Conservation (phyloP, 2,888 invertebrate genomes). For the Hydrotaea diabolus region DNA sequence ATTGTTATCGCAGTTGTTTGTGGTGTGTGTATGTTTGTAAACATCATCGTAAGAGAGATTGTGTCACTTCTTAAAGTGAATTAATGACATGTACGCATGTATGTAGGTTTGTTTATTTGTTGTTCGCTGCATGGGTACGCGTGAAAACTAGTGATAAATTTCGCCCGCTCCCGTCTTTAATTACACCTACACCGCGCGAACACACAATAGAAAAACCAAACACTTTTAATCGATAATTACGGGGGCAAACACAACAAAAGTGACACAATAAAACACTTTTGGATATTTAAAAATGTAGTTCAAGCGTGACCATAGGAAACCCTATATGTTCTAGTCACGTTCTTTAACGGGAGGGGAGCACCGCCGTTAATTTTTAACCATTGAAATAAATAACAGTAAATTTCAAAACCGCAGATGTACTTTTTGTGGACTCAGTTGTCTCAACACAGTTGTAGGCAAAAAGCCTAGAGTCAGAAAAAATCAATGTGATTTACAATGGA, state of each 20-base stretch:
- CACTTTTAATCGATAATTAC: slow-evolving; percentile 39
- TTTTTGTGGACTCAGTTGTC: too few relatives aligned
- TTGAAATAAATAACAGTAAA: too few relatives aligned
- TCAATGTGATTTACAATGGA: too few relatives aligned
- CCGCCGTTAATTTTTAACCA: too few relatives aligned
- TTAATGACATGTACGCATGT: background rate
- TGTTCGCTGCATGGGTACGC: slow-evolving; percentile 36
- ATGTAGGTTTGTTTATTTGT: background rate
- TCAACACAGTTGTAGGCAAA: too few relatives aligned
- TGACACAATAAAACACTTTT: background rate
- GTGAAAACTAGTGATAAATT: slow-evolving; percentile 59
- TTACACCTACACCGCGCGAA: slow-evolving; percentile 7
- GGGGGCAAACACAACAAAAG: background rate
- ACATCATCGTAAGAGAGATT: slow-evolving; percentile 1
- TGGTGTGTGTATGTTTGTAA: background rate
- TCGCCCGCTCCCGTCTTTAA: slow-evolving; percentile 44
- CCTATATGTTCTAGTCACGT: background rate
- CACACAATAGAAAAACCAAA: background rate
- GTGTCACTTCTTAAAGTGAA: slow-evolving; percentile 7
- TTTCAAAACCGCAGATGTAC: too few relatives aligned
- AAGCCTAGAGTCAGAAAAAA: too few relatives aligned
- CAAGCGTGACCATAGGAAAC: background rate
- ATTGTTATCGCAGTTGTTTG: background rate
- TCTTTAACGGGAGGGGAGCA: too few relatives aligned
- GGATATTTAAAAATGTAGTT: background rate